Percentiles rank a stretch among this genome's conserved stretches.
Conservation (phyloP, 2,888 invertebrate species). For the Octonoba sinensis region DNA sequence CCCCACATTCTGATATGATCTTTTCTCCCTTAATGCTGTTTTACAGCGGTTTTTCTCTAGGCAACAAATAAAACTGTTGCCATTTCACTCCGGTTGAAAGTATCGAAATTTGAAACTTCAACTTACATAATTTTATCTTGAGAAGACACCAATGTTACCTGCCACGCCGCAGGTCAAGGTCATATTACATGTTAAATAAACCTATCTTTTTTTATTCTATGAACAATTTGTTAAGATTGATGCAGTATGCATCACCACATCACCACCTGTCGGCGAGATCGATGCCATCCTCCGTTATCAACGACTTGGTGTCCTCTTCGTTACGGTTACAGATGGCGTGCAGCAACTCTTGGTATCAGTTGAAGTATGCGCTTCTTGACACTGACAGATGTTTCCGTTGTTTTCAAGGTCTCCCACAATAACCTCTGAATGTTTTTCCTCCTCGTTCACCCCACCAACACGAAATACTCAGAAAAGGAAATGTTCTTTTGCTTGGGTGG, state of each 20-base stretch:
- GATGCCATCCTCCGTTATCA: background rate
- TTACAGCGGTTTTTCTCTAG: too few relatives aligned
- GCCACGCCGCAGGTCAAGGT: too few relatives aligned
- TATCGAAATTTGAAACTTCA: too few relatives aligned
- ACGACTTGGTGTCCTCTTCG: background rate
- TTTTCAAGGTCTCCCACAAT: background rate
- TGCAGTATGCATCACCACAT: background rate
- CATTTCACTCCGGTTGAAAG: too few relatives aligned
- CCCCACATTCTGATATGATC: too few relatives aligned
- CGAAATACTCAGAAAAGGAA: background rate
- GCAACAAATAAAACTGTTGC: too few relatives aligned
- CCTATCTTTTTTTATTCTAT: too few relatives aligned
- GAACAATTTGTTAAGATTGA: background rate
- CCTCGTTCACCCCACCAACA: background rate
- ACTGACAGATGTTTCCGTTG: constrained; percentile 49
- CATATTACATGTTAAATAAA: too few relatives aligned
- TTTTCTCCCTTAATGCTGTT: too few relatives aligned
- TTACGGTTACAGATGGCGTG: background rate
- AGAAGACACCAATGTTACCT: too few relatives aligned
- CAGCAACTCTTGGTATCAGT: constrained; percentile 1
- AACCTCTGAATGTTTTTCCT: background rate
- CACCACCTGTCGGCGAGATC: background rate
- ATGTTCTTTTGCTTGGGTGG: background rate
- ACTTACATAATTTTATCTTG: too few relatives aligned
- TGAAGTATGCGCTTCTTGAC: constrained; percentile 24